phyloP scores from a whole-genome alignment of 1,140 invertebrate species.

The Microplitis mediator region DNA sequence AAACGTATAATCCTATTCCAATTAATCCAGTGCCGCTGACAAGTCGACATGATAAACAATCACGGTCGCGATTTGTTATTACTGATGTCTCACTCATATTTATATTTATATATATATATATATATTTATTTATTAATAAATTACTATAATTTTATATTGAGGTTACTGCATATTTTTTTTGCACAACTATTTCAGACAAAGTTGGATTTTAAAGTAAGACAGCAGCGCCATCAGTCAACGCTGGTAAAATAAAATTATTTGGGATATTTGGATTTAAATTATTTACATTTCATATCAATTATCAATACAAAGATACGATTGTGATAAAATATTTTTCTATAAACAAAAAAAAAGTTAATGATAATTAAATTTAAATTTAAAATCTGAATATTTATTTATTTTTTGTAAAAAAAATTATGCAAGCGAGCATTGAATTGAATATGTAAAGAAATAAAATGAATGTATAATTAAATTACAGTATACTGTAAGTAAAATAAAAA shows the following conservation, averaged over 20 bases:
- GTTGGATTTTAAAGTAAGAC: neutral
- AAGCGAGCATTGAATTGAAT: no score
- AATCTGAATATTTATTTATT: no score
- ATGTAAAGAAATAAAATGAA: no score
- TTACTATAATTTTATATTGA: no score
- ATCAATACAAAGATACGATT: neutral
- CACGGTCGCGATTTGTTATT: constrained; percentile 42
- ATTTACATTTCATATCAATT: neutral
- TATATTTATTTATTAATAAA: neutral
- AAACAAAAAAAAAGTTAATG: no score
- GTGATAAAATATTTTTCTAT: neutral
- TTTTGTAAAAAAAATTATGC: no score
- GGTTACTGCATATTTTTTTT: no score
- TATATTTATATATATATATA: neutral
- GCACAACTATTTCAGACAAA: no score
- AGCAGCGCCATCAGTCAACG: neutral
- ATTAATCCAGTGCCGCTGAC: constrained; percentile 55
- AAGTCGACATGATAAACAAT: constrained; percentile 54
- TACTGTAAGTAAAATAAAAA: no score
- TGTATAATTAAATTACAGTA: no score
- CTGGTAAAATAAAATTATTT: neutral
- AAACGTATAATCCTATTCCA: constrained; percentile 54
- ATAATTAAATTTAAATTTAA: no score
- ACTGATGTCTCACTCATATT: constrained; percentile 14
- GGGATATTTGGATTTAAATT: neutral